phyloP scores from a whole-genome alignment of 2,113 vertebrate genomes.

The Blennius ocellaris region DNA sequence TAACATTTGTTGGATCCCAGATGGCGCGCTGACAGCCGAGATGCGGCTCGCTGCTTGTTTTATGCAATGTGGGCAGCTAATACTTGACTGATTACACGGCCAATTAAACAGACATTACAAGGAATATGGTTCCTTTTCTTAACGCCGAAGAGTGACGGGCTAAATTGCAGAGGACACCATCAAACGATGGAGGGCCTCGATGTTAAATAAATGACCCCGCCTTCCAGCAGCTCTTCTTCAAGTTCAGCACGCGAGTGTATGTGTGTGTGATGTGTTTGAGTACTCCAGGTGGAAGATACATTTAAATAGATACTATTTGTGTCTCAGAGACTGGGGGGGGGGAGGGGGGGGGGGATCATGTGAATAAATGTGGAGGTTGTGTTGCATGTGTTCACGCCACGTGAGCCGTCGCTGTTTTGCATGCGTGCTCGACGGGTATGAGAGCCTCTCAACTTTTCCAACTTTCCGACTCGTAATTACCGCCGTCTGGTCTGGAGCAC shows the following conservation, averaged over 20 bases:
- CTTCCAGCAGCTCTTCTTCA: conserved; percentile 11
- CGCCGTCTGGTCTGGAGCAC: conserved; percentile 17
- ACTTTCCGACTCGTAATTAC: conserved; percentile 39
- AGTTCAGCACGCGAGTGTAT: not conserved
- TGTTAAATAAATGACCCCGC: conserved; percentile 15
- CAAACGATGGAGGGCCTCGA: not conserved
- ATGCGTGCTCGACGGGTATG: not conserved
- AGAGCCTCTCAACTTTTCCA: conserved; percentile 37
- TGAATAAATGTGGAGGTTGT: no score
- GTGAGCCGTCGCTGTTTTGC: not conserved
- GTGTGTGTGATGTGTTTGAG: no score
- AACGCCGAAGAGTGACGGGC: not conserved
- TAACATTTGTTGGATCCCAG: conserved; percentile 61
- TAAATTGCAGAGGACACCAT: not conserved
- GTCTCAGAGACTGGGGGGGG: not conserved
- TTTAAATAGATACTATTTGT: not conserved
- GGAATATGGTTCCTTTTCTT: conserved; percentile 7
- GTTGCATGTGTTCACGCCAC: no score
- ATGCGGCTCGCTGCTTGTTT: conserved; percentile 42
- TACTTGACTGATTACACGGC: conserved; percentile 37
- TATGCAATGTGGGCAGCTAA: conserved; percentile 48
- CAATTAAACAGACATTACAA: conserved; percentile 37
- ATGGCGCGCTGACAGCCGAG: conserved; percentile 56
- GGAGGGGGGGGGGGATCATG: no score
- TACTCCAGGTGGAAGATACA: no score